Conservation (phyloP, 2,797 vertebrate species). For the Acrossocheilus wenchowensis region DNA sequence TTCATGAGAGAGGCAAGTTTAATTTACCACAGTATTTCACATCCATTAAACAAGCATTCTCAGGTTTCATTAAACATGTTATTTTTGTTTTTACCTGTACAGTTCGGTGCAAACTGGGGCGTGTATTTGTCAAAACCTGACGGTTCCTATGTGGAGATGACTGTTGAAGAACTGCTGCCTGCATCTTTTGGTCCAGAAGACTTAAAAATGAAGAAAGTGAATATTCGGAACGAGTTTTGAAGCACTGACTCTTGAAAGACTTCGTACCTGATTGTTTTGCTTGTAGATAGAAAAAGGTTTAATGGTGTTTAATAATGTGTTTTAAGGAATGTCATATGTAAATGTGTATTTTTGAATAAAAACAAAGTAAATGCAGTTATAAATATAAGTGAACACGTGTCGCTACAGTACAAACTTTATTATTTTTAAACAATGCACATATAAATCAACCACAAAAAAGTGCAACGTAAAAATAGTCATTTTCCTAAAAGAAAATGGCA, state of each 20-base stretch:
- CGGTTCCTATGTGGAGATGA: constrained; percentile 77
- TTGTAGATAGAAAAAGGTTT: background rate
- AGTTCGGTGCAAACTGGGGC: constrained; percentile 88
- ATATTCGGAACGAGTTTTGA: constrained; percentile 59
- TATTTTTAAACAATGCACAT: constrained; percentile 33
- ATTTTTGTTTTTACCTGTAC: constrained; percentile 19
- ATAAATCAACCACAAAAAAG: constrained; percentile 41
- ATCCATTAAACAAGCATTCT: background rate
- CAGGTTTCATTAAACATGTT: background rate
- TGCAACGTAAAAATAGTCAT: constrained; percentile 34
- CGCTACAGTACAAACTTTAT: constrained; percentile 42
- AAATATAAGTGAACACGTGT: background rate
- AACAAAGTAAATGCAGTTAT: too few species aligned
- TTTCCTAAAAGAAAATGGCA: constrained; percentile 10
- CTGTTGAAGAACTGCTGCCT: constrained; percentile 84
- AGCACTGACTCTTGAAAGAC: background rate
- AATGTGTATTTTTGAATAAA: constrained; percentile 13
- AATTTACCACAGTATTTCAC: background rate
- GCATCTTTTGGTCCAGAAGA: constrained; percentile 87
- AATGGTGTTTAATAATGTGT: background rate
- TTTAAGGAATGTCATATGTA: background rate
- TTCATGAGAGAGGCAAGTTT: constrained; percentile 91
- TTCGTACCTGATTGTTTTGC: background rate
- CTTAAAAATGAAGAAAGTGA: constrained; percentile 72
- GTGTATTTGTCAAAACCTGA: constrained; percentile 86